Base-by-base conservation (phyloP, 1,140 invertebrate genomes). In the Trichomalopsis sarcophagae region DNA sequence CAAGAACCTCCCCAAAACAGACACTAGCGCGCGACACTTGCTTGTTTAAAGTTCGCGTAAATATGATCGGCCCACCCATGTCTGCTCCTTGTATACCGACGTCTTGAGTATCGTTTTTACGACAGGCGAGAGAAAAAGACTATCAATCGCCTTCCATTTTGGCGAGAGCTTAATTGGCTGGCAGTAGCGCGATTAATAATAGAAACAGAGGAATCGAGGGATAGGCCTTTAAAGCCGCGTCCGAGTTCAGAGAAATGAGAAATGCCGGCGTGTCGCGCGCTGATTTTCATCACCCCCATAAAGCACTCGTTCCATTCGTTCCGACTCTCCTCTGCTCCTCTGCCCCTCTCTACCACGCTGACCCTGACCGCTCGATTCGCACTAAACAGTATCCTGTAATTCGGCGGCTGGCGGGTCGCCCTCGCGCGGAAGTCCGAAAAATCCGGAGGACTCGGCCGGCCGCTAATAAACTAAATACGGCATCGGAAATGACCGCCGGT, bases 401-500 rank as follows among this genome's bases (percentile, higher is more conserved):
- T 91, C 88, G 88, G 87, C 77, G 87, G 33, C 4, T 4, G 33
- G 33, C 81, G 44, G 33, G 36, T n/a, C 62, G 27, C 66, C 0
- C 68, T 6, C 13, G 73, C 5, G 73, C 27, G 55, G 81, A 13
- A 79, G 82, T 73, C 83, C 84, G 87, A 91, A 91, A 91, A 92
- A 91, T 90, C 86, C 81, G 81, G 83, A 86, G 81, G 85, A 87
- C 88, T 73, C 77, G 76, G 79, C 87, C 86, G 87, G 84, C 87
- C 87, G 87, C 91, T 91, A 91, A 92, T 91, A 91, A 92, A 92
- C 90, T 91, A 90, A 91, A 91, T 91, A 91, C 90, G 88, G 77
- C 90, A 92, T 92, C 90, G 91, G 90, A 92, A 92, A 92, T 91
- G 90, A 92, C 91, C 89, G 82, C 87, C 86, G 86, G 89, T 91